A percentile compares a stretch with the other conserved stretches of the same genome.
These are phyloP conservation scores for Nettapus auritus DNA, from an alignment of 2,113 vertebrate species.

Conservation along the genomic window DNA sequence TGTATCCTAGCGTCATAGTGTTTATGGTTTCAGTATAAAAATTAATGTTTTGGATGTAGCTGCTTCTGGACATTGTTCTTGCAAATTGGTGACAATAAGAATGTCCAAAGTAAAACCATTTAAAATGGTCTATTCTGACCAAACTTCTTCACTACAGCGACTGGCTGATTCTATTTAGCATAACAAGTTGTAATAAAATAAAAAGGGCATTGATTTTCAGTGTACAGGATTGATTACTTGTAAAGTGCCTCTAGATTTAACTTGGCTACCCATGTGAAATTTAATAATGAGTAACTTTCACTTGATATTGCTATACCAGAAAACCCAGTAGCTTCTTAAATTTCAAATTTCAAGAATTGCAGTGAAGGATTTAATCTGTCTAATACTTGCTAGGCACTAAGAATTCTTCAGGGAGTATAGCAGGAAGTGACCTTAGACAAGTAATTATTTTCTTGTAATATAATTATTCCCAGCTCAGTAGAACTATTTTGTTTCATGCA, in stretches of 20 bases:
- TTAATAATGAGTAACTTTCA: not conserved
- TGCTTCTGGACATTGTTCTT: not conserved
- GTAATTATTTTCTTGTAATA: not conserved
- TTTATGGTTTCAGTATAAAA: not conserved
- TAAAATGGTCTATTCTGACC: not conserved
- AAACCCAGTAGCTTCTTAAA: not conserved
- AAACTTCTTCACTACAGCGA: not conserved
- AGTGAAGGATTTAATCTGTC: not conserved
- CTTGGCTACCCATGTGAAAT: not conserved
- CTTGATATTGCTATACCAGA: not conserved
- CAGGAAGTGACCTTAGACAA: not conserved
- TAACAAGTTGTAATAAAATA: not conserved
- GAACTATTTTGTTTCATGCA: not conserved
- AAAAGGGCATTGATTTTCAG: not conserved
- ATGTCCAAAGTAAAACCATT: not conserved
- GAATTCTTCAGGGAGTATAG: not conserved
- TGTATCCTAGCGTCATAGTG: not conserved
- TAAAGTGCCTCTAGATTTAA: not conserved
- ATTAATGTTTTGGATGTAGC: not conserved
- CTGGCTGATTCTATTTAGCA: not conserved
- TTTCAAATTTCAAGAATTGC: not conserved
- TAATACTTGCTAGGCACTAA: not conserved
- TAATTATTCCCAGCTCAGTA: not conserved
- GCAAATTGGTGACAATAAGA: not conserved
- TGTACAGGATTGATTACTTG: not conserved